Evolutionary conservation across 2,888 invertebrate species (phyloP).

Genomic region (Gerris lacustris): DNA sequence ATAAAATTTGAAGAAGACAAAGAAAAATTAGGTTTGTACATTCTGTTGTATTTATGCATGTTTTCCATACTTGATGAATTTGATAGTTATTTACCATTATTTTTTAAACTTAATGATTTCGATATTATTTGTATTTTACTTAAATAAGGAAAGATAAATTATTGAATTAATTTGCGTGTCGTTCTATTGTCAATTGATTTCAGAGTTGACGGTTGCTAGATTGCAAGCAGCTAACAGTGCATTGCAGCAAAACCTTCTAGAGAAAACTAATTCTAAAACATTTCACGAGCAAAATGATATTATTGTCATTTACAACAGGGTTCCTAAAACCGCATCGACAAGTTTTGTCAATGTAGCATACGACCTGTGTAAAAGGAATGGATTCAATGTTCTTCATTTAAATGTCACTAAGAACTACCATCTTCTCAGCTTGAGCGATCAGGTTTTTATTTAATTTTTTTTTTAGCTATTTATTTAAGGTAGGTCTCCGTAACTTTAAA

Average conservation of each 20-base stretch:
- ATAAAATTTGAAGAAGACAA: conserved; percentile 35
- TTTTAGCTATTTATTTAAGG: not conserved
- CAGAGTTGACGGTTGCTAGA: conserved; percentile 36
- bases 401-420: conserved; percentile 94
- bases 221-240: conserved; percentile 30
- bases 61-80: no score
- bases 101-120: no score
- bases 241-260: conserved; percentile 5
- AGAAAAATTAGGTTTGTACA: conserved; percentile 36
- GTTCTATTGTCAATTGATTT: conserved; percentile 21
- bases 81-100: no score
- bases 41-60: not conserved
- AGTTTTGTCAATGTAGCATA: conserved; percentile 88
- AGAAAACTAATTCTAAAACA: conserved; percentile 6
- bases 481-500: no score
- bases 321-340: conserved; percentile 94
- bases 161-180: no score
- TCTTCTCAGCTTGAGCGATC: conserved; percentile 85
- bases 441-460: conserved; percentile 40
- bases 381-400: conserved; percentile 79
- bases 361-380: conserved; percentile 66
- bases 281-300: conserved; percentile 12
- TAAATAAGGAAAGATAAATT: no score
- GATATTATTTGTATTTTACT: no score
- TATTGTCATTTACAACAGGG: conserved; percentile 83